phyloP scores from a whole-genome alignment of 2,888 invertebrate species.

The Drosophila testacea region DNA sequence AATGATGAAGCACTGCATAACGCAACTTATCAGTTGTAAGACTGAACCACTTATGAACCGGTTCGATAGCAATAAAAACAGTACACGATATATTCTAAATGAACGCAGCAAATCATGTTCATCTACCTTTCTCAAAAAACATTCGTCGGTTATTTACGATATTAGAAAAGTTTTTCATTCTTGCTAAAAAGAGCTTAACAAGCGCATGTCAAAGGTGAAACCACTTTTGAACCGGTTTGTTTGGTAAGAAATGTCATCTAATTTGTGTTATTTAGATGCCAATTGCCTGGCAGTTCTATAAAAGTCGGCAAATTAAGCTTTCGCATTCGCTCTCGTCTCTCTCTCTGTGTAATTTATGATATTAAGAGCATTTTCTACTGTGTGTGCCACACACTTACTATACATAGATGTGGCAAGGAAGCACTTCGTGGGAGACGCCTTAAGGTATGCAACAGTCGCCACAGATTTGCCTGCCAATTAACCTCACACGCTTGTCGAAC shows the following conservation, averaged over 20 bases:
- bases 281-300: conserved; percentile 8
- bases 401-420: too few relatives aligned
- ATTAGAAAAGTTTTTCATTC: background rate
- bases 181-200: background rate
- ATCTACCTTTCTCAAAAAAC: background rate
- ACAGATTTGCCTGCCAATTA: conserved; percentile 62
- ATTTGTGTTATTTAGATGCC: conserved; percentile 14
- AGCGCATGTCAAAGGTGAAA: background rate
- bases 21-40: background rate
- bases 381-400: background rate
- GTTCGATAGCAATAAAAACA: background rate
- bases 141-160: background rate
- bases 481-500: conserved; percentile 52
- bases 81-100: too few relatives aligned
- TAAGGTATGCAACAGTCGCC: conserved; percentile 53
- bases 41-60: background rate
- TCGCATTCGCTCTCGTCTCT: conserved; percentile 3
- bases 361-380: conserved; percentile 8
- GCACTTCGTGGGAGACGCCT: conserved; percentile 18
- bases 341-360: conserved; percentile 29
- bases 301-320: conserved; percentile 28
- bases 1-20: too few relatives aligned
- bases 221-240: background rate
- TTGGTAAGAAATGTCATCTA: conserved; percentile 2
- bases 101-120: background rate